Evolutionary conservation across 2,797 vertebrate genomes (phyloP), one percentile per base, ranked within the genome.

Genomic region (Eremophila alpestris): DNA sequence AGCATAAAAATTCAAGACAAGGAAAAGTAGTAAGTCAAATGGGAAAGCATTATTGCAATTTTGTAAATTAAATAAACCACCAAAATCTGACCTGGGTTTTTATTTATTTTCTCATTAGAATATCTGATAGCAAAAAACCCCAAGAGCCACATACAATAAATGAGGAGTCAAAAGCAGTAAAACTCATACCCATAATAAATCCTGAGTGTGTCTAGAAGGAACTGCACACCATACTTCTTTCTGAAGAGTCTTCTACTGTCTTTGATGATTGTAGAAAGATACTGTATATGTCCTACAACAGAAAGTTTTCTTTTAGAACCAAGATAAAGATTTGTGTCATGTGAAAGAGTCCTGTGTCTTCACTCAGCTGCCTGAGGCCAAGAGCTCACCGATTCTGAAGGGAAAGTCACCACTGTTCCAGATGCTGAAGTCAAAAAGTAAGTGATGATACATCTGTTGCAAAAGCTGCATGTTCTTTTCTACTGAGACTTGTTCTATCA

Each of bases 401-500:
- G 99, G 99, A 91, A 99, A 99, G 97, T 99, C 99, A 82, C 99
- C 99, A 93, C 98, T 99, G 97, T 99, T 99, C 99, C 99, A 99
- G 98, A 99, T 98, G 96, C 97, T 98, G 95, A 99, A 99, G 96
- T 99, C 99, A 98, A 99, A 99, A 49, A 99, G 98, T 71, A 99
- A 97, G 96, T 99, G 98, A 24, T 99, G 98, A 97, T 99, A 98
- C 94, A 99, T 98, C 96, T 99, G 99, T 84, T 99, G 99, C 84
- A 99, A 97, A 64, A 99, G 98, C 19, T 98, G 98, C 29, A 97
- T 87, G 96, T 99, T 99, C 98, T 99, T 99, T 97, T 99, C 99
- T 55, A 97, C 96, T 10, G 98, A 98, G 92, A 99, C 98, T 97
- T 99, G 99, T 94, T 99, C 99, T 36, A 99, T 98, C 96, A 99